Conservation (phyloP, 2,888 invertebrate species). For the Sinodicranocentrus sp. region DNA sequence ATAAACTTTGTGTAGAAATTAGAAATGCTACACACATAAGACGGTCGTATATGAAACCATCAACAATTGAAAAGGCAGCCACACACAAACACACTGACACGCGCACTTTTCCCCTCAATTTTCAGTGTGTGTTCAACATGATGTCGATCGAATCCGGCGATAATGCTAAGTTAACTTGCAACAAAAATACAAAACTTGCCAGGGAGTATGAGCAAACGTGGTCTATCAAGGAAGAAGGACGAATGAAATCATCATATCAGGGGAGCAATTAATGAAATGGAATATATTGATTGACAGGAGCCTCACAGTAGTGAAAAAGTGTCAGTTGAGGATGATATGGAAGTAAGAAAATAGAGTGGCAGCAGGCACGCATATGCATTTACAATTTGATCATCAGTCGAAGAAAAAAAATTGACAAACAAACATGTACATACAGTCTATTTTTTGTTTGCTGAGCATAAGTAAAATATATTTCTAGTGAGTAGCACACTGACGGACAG, state of each 20-base stretch:
- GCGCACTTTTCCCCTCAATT: conserved; percentile 16
- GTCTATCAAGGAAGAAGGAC: background rate
- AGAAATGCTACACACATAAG: too few species aligned
- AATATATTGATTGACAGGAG: conserved; percentile 67
- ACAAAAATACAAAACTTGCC: background rate
- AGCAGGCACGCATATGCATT: conserved; percentile 42
- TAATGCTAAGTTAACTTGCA: conserved; percentile 36
- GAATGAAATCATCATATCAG: conserved; percentile 10
- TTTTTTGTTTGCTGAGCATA: conserved; percentile 43
- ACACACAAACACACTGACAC: conserved; percentile 53
- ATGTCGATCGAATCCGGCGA: conserved; percentile 37
- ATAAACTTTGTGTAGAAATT: too few species aligned
- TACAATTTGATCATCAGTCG: background rate
- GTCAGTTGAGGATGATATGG: conserved; percentile 58
- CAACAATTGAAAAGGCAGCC: too few species aligned
- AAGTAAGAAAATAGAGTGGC: conserved; percentile 46
- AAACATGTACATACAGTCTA: conserved; percentile 2
- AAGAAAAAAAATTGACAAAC: conserved; percentile 53
- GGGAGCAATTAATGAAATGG: conserved; percentile 69
- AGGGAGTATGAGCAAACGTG: background rate
- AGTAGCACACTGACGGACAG: conserved; percentile 1
- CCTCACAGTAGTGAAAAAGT: conserved; percentile 50
- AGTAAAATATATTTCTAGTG: background rate
- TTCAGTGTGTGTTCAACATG: conserved; percentile 1
- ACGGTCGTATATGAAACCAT: too few species aligned